Conservation (phyloP, 2,113 vertebrate genomes). For the Numida meleagris region DNA sequence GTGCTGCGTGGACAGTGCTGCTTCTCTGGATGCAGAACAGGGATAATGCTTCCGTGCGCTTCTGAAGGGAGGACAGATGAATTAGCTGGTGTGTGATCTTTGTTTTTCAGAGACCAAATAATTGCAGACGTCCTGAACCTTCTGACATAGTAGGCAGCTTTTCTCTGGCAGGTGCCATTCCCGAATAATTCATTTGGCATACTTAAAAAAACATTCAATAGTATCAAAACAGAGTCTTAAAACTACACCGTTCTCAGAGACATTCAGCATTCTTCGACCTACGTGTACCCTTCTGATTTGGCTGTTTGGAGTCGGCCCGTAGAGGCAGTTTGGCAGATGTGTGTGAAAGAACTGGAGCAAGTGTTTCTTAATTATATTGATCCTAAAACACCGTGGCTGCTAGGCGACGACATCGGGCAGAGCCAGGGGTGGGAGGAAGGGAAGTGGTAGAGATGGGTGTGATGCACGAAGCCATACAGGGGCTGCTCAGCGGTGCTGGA, state of each 20-base stretch:
- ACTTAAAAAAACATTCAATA: neutral
- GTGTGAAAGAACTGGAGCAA: neutral
- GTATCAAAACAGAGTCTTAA: neutral
- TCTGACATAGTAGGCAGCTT: neutral
- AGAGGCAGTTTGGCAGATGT: neutral
- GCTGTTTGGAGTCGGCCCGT: neutral
- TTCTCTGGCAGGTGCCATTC: neutral
- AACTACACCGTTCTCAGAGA: neutral
- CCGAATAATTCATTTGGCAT: neutral
- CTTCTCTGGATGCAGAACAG: neutral
- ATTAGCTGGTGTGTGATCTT: neutral
- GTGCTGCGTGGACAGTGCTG: fast-evolving
- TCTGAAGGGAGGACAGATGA: neutral
- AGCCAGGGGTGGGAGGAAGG: neutral
- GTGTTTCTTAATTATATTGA: too few relatives aligned
- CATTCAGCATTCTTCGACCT: neutral
- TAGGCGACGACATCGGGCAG: neutral
- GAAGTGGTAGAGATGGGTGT: neutral
- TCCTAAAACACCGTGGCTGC: neutral
- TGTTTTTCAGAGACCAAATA: too few relatives aligned
- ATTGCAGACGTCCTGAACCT: neutral
- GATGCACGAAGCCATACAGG: neutral
- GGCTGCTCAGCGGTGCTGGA: neutral
- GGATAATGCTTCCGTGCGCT: neutral
- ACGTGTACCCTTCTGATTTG: fast-evolving